These are phyloP conservation scores for Acholoe squamosa DNA, from an alignment of 2,888 invertebrate species.

Conservation along the genomic window DNA sequence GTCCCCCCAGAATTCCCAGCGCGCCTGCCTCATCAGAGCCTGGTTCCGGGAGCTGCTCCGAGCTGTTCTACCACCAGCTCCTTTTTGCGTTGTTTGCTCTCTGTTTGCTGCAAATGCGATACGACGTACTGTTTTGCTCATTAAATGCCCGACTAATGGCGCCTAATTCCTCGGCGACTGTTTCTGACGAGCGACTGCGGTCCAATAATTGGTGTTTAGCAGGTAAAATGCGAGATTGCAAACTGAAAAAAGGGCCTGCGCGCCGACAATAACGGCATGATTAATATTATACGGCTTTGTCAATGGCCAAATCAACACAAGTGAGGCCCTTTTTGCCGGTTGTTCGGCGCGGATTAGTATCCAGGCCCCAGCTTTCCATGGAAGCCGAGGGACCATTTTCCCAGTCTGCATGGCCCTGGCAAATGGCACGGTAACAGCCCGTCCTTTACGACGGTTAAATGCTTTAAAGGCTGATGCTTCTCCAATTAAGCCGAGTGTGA, in stretches of 20 bases:
- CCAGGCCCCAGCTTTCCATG: constrained; percentile 31
- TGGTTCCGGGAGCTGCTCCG: background rate
- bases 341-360: constrained; percentile 41
- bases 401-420: background rate
- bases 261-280: constrained; percentile 46
- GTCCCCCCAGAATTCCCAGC: constrained; percentile 10
- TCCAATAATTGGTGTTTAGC: constrained; percentile 61
- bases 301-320: constrained; percentile 60
- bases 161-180: constrained; percentile 53
- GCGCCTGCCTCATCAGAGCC: constrained; percentile 32
- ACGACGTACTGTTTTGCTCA: constrained; percentile 60
- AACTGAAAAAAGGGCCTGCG: constrained; percentile 53
- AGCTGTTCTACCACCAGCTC: background rate
- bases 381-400: constrained; percentile 6
- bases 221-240: constrained; percentile 58
- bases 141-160: constrained; percentile 58
- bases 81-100: constrained; percentile 57
- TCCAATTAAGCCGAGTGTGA: background rate
- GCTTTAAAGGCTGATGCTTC: constrained; percentile 9
- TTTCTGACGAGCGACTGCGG: constrained; percentile 58
- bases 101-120: constrained; percentile 60
- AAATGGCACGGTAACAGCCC: background rate
- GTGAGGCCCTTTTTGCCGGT: constrained; percentile 6
- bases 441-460: background rate
- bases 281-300: constrained; percentile 59